These are phyloP conservation scores for Antheraea yamamai DNA, from an alignment of 2,888 invertebrate genomes.

Conservation along the genomic window DNA sequence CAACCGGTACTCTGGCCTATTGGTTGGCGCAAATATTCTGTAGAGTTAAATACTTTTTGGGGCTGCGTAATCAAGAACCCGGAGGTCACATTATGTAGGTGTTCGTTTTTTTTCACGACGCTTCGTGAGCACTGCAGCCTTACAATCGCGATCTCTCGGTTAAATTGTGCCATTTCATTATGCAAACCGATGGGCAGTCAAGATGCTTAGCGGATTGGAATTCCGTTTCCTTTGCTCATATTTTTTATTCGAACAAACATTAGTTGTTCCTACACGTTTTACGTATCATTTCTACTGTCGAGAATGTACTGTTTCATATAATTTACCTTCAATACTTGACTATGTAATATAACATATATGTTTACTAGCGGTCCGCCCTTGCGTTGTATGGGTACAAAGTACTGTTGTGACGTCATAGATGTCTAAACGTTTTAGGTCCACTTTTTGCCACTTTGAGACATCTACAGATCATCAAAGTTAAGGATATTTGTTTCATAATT, in stretches of 20 bases:
- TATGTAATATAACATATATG: no score
- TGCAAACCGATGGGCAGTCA: constrained; percentile 12
- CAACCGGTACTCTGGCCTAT: constrained; percentile 18
- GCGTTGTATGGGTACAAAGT: no score
- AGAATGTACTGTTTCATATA: no score
- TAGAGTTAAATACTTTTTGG: constrained; percentile 19
- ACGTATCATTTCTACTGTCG: background rate
- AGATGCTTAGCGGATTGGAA: constrained; percentile 1
- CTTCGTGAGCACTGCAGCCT: constrained; percentile 17
- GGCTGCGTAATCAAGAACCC: constrained; percentile 27
- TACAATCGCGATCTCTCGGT: constrained; percentile 17
- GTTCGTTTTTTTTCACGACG: constrained; percentile 23
- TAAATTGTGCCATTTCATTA: constrained; percentile 21
- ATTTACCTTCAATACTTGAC: no score
- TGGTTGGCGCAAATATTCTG: constrained; percentile 24
- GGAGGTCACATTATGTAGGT: constrained; percentile 23
- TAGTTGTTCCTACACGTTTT: background rate
- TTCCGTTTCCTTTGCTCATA: background rate
- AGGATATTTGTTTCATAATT: no score
- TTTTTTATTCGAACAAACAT: background rate
- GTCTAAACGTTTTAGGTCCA: no score
- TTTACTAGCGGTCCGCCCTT: no score
- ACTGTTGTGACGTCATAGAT: no score
- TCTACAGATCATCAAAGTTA: no score
- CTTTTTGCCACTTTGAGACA: no score